Evolutionary conservation across 37 sponge, comb jelly and placozoan genomes (phyloP), one percentile per base, ranked within the genome.

Genomic region (Beroe ovata): DNA sequence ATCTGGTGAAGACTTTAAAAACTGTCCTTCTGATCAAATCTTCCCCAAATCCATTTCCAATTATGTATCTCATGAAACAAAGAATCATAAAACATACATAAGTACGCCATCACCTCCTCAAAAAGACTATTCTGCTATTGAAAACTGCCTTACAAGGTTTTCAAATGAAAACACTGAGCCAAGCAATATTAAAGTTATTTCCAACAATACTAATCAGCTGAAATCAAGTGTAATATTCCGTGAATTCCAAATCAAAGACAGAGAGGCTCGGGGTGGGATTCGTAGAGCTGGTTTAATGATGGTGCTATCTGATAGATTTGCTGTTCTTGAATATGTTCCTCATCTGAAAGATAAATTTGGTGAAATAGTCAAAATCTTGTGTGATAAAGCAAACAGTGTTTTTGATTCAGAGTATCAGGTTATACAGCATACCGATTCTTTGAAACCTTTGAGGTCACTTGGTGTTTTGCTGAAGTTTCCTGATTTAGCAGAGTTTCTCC

Each of bases 251-350:
- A 39, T 77, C 25, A 42, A 39, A 26, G 84, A 77, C 28, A 11
- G 42, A 4, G 54, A 77, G 47, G 84, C 84, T 21, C 16, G 84
- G 23, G 84, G 84, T 26, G 84, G 38, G 54, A 77, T 29, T 8
- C 39, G 84, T 23, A 39, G 54, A 23, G 84, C 84, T 42, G 8
- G 35, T 8, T 40, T 77, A 3, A 39, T 77, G 54, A 77, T 77
- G 84, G 38, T 77, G 20, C 38, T 77, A 40, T 77, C 84, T 25
- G 84, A 77, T 40, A 11, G 84, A 42, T 77, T 77, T 77, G 54
- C 84, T 26, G 42, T 35, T n/a, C 47, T 42, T 23, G 54, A 77
- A 40, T 42, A 42, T 40, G 38, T 41, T 6, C 38, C 42, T 22
- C 41, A 42, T 77, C 84, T 77, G 6, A 30, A 77, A 23, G 38